phyloP scores from a whole-genome alignment of 2,113 vertebrate species.

The Spea bombifrons region DNA sequence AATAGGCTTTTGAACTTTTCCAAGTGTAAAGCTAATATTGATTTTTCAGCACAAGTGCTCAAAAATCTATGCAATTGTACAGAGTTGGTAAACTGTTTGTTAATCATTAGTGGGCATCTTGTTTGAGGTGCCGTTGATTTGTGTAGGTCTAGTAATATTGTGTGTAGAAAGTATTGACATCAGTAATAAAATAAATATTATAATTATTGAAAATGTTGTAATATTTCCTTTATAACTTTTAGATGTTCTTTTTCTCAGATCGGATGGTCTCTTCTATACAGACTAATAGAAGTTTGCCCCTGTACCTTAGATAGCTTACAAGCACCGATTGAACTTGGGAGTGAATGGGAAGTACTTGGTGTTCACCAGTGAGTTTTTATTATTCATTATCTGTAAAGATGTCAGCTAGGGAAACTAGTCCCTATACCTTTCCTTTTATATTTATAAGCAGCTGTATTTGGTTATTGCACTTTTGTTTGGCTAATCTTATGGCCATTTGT shows the following conservation, averaged over 20 bases:
- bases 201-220: background rate
- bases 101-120: background rate
- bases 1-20: background rate
- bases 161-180: background rate
- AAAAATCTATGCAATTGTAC: conserved; percentile 1
- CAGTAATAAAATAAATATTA: background rate
- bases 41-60: background rate
- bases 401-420: too few relatives aligned
- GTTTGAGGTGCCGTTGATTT: background rate
- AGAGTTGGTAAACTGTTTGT: background rate
- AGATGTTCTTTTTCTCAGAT: conserved; percentile 67
- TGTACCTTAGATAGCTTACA: conserved; percentile 72
- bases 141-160: background rate
- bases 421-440: too few relatives aligned
- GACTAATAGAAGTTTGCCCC: conserved; percentile 87
- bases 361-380: conserved; percentile 84
- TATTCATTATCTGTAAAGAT: too few relatives aligned
- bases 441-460: too few relatives aligned
- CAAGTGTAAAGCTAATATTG: conserved; percentile 2
- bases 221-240: background rate
- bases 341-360: conserved; percentile 78
- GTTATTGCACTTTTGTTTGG: too few relatives aligned
- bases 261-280: conserved; percentile 87
- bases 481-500: too few relatives aligned
- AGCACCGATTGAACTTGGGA: conserved; percentile 67